Percentiles rank a stretch among this genome's conserved stretches.
phyloP scores from a whole-genome alignment of 2,113 vertebrate genomes.

The Microcebus ravelobensis region DNA sequence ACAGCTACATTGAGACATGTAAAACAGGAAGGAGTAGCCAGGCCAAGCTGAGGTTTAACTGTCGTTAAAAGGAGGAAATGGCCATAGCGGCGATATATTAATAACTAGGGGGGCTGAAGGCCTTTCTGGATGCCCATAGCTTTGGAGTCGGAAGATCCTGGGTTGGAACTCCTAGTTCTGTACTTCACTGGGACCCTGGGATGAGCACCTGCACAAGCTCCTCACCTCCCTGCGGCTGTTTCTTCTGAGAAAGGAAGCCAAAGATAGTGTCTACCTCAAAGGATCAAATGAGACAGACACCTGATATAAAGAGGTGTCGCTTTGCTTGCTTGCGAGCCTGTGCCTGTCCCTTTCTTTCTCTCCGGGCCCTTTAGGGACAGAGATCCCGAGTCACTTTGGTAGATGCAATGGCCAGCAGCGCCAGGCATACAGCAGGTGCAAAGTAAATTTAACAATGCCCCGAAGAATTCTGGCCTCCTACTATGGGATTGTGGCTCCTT shows the following conservation, averaged over 20 bases:
- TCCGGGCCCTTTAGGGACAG: background rate
- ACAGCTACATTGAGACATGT: background rate
- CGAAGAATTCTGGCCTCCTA: fast-evolving
- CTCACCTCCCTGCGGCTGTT: background rate
- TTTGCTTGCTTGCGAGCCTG: background rate
- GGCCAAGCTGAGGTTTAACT: background rate
- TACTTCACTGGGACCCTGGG: background rate
- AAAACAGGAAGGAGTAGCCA: background rate
- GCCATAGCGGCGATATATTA: background rate
- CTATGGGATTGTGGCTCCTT: background rate
- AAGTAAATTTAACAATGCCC: background rate
- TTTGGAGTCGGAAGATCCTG: background rate
- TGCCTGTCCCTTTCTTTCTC: background rate
- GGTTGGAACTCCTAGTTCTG: background rate
- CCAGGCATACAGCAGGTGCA: background rate
- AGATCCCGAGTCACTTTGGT: background rate
- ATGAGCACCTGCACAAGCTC: background rate
- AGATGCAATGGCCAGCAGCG: background rate
- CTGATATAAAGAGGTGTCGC: background rate
- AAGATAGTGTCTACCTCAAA: background rate
- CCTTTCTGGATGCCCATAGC: background rate
- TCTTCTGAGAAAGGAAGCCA: background rate
- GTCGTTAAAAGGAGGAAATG: background rate
- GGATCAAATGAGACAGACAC: background rate
- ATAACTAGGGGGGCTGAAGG: background rate